Conservation (phyloP, 2,888 invertebrate species). For the Orchestes rusci region DNA sequence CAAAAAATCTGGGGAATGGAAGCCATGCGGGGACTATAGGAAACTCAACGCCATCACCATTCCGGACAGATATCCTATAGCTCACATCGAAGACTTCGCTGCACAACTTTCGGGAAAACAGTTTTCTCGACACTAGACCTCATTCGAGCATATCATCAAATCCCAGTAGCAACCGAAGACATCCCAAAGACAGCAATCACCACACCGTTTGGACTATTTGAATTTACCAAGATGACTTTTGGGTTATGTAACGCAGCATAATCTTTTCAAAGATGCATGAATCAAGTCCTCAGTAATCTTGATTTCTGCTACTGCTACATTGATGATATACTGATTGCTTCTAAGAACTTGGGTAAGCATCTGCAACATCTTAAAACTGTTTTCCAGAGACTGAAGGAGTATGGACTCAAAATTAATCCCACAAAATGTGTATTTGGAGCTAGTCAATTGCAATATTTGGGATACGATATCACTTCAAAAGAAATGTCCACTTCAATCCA, state of each 20-base stretch:
- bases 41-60: conserved; percentile 30
- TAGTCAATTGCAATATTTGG: not conserved
- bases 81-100: conserved; percentile 35
- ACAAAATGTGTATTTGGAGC: conserved; percentile 13
- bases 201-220: conserved; percentile 7
- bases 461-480: not conserved
- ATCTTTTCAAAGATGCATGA: conserved; percentile 39
- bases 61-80: conserved; percentile 32
- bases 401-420: conserved; percentile 26
- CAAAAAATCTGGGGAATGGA: conserved; percentile 30
- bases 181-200: conserved; percentile 1
- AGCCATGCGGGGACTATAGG: conserved; percentile 37
- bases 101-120: conserved; percentile 27
- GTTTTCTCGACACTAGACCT: conserved; percentile 7
- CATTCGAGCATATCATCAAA: conserved; percentile 4
- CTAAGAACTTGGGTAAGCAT: conserved; percentile 20
- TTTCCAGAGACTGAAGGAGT: conserved; percentile 26
- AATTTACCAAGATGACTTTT: conserved; percentile 1
- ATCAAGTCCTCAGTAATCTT: conserved; percentile 29
- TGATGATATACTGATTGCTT: conserved; percentile 37
- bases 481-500: not conserved
- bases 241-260: conserved; percentile 2
- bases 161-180: conserved; percentile 3
- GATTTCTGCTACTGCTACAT: conserved; percentile 34
- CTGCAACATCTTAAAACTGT: conserved; percentile 24